These are phyloP conservation scores for Melanocharis versteri DNA, from an alignment of 2,113 vertebrate species.

Conservation along the genomic window DNA sequence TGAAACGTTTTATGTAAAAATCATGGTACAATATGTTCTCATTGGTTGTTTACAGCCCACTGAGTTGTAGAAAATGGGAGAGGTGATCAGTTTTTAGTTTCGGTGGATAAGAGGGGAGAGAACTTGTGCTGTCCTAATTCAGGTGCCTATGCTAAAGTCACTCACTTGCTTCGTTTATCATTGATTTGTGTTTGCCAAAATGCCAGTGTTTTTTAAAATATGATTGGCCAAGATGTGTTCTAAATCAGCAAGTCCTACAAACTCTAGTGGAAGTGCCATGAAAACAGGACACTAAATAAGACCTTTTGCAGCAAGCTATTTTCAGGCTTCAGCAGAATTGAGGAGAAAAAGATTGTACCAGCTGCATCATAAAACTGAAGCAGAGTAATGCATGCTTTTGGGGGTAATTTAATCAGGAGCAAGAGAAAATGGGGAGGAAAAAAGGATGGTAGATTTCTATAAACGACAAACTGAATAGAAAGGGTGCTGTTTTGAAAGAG, in stretches of 20 bases:
- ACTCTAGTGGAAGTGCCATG: not conserved
- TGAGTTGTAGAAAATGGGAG: not conserved
- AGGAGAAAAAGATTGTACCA: not conserved
- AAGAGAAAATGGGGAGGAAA: not conserved
- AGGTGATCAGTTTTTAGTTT: not conserved
- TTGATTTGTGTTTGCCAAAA: not conserved
- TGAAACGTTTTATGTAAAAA: not conserved
- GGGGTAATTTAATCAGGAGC: not conserved
- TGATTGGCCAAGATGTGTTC: not conserved
- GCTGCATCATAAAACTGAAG: not conserved
- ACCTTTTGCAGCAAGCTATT: not conserved
- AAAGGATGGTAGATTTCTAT: not conserved
- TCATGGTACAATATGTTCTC: not conserved
- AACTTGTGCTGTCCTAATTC: not conserved
- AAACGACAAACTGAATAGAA: not conserved
- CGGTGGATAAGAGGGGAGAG: not conserved
- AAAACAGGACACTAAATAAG: not conserved
- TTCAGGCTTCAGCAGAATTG: not conserved
- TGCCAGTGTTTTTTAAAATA: not conserved
- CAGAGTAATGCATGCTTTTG: not conserved
- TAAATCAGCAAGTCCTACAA: not conserved
- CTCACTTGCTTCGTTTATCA: not conserved
- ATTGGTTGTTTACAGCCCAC: not conserved
- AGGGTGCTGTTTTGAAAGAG: not conserved
- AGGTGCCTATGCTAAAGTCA: not conserved